Conservation (phyloP, 2,888 invertebrate species). For the Leptinotarsa juncta region DNA sequence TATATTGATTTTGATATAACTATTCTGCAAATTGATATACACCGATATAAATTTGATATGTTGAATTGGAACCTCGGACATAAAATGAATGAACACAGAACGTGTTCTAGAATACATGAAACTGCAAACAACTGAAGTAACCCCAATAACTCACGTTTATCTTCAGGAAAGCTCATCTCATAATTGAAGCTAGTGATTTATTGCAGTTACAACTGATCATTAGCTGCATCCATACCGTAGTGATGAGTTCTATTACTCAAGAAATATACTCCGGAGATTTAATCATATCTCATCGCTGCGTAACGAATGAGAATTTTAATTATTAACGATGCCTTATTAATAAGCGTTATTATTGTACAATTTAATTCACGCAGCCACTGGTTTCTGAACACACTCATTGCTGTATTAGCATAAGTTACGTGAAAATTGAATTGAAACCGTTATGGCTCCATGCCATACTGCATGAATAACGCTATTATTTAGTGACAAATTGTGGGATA, state of each 20-base stretch:
- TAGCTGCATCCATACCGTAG: conserved; percentile 19
- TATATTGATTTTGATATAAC: too few species aligned
- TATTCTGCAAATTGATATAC: too few species aligned
- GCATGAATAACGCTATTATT: conserved; percentile 27
- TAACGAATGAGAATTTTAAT: conserved; percentile 35
- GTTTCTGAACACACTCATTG: conserved; percentile 21
- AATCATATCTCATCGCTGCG: conserved; percentile 30
- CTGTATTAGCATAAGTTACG: conserved; percentile 31
- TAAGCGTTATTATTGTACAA: conserved; percentile 18
- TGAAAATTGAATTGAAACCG: conserved; percentile 31
- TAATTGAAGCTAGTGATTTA: conserved; percentile 16
- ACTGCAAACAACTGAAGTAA: neutral
- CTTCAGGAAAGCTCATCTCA: neutral
- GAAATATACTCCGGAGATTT: conserved; percentile 24
- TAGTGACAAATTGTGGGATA: conserved; percentile 12
- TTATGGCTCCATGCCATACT: conserved; percentile 19
- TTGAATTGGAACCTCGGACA: too few species aligned
- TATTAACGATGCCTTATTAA: conserved; percentile 30
- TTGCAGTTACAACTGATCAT: conserved; percentile 20
- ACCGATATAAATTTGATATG: too few species aligned
- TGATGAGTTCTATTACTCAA: conserved; percentile 15
- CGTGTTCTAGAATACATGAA: too few species aligned
- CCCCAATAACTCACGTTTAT: conserved; percentile 7
- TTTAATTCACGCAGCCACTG: conserved; percentile 6
- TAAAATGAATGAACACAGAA: too few species aligned